Percentiles rank a stretch among this genome's conserved stretches.
These are phyloP conservation scores for Melanerpes aurifrons DNA, from an alignment of 2,113 vertebrate species.

Conservation along the genomic window DNA sequence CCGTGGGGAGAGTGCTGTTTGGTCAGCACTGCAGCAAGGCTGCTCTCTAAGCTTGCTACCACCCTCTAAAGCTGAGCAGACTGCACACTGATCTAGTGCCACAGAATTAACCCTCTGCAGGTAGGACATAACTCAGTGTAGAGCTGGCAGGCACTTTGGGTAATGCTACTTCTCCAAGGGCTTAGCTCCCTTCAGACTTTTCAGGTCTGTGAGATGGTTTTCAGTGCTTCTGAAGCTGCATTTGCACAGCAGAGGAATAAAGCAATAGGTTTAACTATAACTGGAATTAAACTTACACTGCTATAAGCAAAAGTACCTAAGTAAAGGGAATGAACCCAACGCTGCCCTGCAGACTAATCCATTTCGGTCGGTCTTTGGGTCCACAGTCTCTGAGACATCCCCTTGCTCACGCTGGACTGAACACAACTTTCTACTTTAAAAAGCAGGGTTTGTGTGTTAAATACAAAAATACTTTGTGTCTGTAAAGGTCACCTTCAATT, in stretches of 20 bases:
- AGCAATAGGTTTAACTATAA: not conserved
- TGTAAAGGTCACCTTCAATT: slow-evolving; percentile 65
- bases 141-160: not conserved
- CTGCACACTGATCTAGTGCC: not conserved
- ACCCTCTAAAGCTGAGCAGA: not conserved
- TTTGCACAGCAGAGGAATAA: not conserved
- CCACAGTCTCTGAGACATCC: slow-evolving; percentile 52
- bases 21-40: not conserved
- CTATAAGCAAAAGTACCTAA: slow-evolving; percentile 15
- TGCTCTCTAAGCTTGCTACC: not conserved
- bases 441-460: slow-evolving; percentile 43
- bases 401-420: not conserved
- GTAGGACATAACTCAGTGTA: fast-evolving
- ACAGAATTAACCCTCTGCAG: not conserved
- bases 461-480: slow-evolving; percentile 80
- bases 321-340: not conserved
- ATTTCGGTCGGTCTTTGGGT: not conserved
- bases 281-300: not conserved
- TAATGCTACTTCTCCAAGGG: not conserved
- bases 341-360: slow-evolving; percentile 10
- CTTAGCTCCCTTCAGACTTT: not conserved
- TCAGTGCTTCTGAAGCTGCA: slow-evolving; percentile 33
- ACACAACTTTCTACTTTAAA: too few relatives aligned
- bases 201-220: not conserved
- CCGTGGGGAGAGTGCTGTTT: not conserved